Conservation (phyloP, 2,888 invertebrate genomes). For the Pseudoips prasinana region DNA sequence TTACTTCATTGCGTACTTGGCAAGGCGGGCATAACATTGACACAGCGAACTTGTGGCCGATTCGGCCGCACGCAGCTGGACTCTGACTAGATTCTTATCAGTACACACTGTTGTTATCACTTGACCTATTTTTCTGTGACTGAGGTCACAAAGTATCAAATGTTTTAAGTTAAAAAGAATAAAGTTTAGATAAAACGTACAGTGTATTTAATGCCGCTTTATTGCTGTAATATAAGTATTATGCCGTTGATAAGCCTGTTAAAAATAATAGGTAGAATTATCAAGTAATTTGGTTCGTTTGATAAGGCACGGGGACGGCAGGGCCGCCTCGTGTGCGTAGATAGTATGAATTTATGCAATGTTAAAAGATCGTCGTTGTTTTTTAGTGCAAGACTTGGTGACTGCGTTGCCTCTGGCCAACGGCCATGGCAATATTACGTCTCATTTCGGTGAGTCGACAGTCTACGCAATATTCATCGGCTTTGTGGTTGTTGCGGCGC, state of each 20-base stretch:
- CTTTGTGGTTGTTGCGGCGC: slow-evolving; percentile 77
- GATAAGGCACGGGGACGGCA: slow-evolving; percentile 40
- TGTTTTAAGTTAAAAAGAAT: slow-evolving; percentile 27
- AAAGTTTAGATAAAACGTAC: slow-evolving; percentile 30
- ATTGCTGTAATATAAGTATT: slow-evolving; percentile 33
- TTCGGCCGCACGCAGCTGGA: slow-evolving; percentile 55
- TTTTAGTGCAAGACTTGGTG: slow-evolving; percentile 83
- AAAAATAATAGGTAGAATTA: slow-evolving; percentile 31
- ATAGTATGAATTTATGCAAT: slow-evolving; percentile 64
- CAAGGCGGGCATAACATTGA: slow-evolving; percentile 74
- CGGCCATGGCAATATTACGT: slow-evolving; percentile 80
- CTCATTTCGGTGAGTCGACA: slow-evolving; percentile 82
- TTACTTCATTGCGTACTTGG: slow-evolving; percentile 69
- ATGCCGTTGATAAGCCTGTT: slow-evolving; percentile 38
- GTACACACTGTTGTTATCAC: slow-evolving; percentile 65
- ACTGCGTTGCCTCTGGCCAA: slow-evolving; percentile 81
- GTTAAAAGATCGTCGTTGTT: slow-evolving; percentile 79
- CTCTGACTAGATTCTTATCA: slow-evolving; percentile 76
- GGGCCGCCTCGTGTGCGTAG: slow-evolving; percentile 27
- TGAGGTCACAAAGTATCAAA: slow-evolving; percentile 56
- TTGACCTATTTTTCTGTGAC: slow-evolving; percentile 70
- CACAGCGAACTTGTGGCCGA: slow-evolving; percentile 58
- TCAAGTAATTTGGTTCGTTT: slow-evolving; percentile 39
- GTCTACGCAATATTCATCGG: slow-evolving; percentile 72
- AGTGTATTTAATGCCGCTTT: slow-evolving; percentile 32